These are phyloP conservation scores for Apogon talboti DNA, from an alignment of 2,797 vertebrate genomes.

Conservation along the genomic window DNA sequence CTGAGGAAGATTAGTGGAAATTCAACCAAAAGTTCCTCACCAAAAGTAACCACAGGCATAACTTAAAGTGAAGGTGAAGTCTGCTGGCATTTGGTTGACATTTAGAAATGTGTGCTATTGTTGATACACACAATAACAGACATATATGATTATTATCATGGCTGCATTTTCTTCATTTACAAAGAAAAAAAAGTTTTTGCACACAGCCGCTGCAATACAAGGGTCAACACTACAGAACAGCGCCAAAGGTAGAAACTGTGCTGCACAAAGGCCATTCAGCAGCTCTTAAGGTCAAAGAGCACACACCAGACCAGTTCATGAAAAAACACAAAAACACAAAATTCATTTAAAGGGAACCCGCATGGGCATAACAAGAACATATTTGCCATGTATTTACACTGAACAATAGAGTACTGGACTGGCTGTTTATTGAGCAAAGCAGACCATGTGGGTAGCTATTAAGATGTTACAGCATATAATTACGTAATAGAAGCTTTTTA, in stretches of 20 bases:
- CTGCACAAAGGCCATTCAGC: background rate
- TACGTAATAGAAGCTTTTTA: constrained; percentile 52
- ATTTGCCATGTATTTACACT: background rate
- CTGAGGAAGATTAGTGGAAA: background rate
- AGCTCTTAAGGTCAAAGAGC: background rate
- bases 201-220: background rate
- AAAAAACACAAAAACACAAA: background rate
- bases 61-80: background rate
- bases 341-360: constrained; percentile 23
- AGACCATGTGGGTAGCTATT: constrained; percentile 53
- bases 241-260: background rate
- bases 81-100: constrained; percentile 11
- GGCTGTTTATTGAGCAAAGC: constrained; percentile 52
- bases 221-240: background rate
- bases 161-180: background rate
- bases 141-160: background rate
- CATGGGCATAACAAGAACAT: background rate
- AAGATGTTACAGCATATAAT: constrained; percentile 56
- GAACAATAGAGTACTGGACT: constrained; percentile 26
- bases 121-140: constrained; percentile 1
- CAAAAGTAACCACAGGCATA: background rate
- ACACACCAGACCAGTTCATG: background rate
- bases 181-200: background rate
- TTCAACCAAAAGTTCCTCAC: background rate
- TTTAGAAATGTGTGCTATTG: constrained; percentile 9